Evolutionary conservation across 37 sponge, comb jelly and placozoan genomes (phyloP).

Genomic region (Lycopodina hypogea): DNA sequence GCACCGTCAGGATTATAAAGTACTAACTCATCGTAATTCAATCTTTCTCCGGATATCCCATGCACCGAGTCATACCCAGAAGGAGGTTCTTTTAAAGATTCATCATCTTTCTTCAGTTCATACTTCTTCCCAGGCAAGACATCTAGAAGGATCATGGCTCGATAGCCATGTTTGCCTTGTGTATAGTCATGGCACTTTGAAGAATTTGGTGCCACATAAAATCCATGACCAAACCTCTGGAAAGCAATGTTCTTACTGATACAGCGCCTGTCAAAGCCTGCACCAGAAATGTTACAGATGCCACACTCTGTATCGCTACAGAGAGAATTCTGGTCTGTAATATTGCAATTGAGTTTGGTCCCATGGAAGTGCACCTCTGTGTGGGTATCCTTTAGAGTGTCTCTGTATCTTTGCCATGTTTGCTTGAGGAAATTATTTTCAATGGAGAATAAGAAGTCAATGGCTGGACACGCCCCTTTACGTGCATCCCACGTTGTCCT

Average conservation of each 20-base stretch:
- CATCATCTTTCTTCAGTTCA: conserved; percentile 28
- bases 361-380: conserved; percentile 73
- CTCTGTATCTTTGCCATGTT: conserved; percentile 23
- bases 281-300: conserved; percentile 60
- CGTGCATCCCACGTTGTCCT: neutral
- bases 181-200: conserved; percentile 87
- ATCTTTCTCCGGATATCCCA: conserved; percentile 49
- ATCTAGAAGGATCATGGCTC: conserved; percentile 70
- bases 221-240: conserved; percentile 69
- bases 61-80: conserved; percentile 57
- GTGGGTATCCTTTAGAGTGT: neutral
- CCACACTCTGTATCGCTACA: conserved; percentile 61
- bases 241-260: conserved; percentile 56
- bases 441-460: conserved; percentile 16
- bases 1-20: conserved; percentile 56
- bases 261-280: conserved; percentile 42
- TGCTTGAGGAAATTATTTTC: neutral
- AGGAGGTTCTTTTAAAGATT: conserved; percentile 48
- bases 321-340: conserved; percentile 11
- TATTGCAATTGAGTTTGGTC: conserved; percentile 67
- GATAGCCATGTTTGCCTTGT: conserved; percentile 38
- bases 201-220: conserved; percentile 80
- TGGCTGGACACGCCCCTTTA: conserved; percentile 47
- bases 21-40: conserved; percentile 71
- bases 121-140: conserved; percentile 65